A percentile compares a stretch with the other conserved stretches of the same genome.
Evolutionary conservation across 2,113 vertebrate species (phyloP).

Genomic region (Halcyon malimbica): DNA sequence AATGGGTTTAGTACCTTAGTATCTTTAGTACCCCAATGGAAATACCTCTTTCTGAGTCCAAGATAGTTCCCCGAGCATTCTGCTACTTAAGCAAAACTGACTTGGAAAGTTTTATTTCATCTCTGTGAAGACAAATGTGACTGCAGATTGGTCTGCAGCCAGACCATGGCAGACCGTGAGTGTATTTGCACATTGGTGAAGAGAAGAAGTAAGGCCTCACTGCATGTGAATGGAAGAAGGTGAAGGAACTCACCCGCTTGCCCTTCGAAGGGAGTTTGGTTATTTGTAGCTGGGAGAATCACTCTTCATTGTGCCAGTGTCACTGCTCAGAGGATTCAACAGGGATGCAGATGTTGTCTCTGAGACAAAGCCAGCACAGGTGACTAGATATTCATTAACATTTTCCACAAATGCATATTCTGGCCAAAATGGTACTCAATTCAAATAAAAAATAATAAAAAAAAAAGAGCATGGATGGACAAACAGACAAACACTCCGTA

Average conservation of each 20-base stretch:
- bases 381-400: not conserved
- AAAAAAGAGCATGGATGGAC: not conserved
- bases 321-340: not conserved
- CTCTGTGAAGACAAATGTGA: not conserved
- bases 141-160: not conserved
- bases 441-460: not conserved
- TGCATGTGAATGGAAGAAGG: not conserved
- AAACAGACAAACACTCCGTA: not conserved
- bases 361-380: not conserved
- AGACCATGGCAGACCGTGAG: not conserved
- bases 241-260: fast-evolving
- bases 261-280: not conserved
- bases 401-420: not conserved
- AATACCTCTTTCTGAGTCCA: not conserved
- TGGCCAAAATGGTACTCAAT: not conserved
- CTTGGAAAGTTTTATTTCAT: conserved; percentile 3
- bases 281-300: not conserved
- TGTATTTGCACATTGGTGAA: not conserved
- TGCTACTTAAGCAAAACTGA: conserved; percentile 8
- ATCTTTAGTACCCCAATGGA: not conserved
- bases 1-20: not conserved
- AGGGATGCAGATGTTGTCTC: not conserved
- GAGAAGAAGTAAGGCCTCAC: not conserved
- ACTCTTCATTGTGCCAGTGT: not conserved
- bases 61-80: not conserved